Evolutionary conservation across 1,140 invertebrate species (phyloP), one percentile per base, ranked within the genome.

Genomic region (Pararge aegeria): DNA sequence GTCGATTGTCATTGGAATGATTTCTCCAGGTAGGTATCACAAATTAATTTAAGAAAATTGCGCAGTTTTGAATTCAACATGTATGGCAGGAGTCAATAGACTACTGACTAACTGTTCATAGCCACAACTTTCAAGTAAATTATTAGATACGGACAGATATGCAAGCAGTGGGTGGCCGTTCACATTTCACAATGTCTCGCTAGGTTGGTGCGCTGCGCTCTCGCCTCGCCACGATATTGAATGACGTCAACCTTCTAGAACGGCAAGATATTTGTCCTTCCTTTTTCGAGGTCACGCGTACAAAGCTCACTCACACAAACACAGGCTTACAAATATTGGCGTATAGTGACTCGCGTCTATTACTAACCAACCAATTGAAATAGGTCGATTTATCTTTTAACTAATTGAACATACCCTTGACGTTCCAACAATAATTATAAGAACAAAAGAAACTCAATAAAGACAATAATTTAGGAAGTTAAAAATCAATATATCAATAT

Each of bases 151-250:
- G 70, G 73, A 70, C 64, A 71, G 68, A 75, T 79, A 77, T 75
- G 75, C 75, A 80, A 78, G 80, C 76, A 80, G 84, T 87, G 78
- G 81, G 83, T 80, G 86, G 78, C 83, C 81, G 82, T 83, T 87
- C 86, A 89, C 86, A 89, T 89, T 89, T 87, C 86, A 89, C 86
- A 89, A 89, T 86, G 73, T 80, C 77, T 87, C 79, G 78, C 61
- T 56, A 51, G 61, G 67, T n/a, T n/a, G 75, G 66, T 80, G 70
- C 70, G 79, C 69, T 76, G 76, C 69, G 75, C 71, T 86, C 78
- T 85, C 71, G 76, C 78, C 78, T 85, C 71, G 75, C 78, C 73
- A 74, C 81, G 76, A 76, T 70, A 70, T 73, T 24, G 72, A 82
- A 86, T 89, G 86, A 89, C 86, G 86, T 87, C 83, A 87, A 71